These are phyloP conservation scores for Linnaemya vulpina DNA, from an alignment of 2,888 invertebrate genomes.

Conservation along the genomic window DNA sequence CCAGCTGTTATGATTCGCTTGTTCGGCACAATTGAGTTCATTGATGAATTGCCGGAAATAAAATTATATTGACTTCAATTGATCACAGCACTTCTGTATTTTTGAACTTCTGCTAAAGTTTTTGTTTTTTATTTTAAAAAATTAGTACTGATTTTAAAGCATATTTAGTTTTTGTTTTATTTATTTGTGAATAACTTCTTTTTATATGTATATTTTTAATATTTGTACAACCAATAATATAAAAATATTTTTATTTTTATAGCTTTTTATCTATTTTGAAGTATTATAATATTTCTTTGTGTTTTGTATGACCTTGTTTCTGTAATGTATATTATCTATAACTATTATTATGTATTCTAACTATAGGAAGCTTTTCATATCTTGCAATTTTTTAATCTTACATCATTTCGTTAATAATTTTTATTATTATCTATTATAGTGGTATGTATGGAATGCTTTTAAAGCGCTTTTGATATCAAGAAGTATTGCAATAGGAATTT, in stretches of 20 bases:
- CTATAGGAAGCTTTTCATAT: slow-evolving; percentile 63
- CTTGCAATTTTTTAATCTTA: slow-evolving; percentile 24
- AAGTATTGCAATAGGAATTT: slow-evolving; percentile 30
- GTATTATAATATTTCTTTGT: slow-evolving; percentile 27
- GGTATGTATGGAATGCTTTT: slow-evolving; percentile 52
- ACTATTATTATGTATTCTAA: slow-evolving; percentile 21
- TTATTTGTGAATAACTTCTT: neutral
- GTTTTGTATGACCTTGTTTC: slow-evolving; percentile 50
- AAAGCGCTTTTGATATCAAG: slow-evolving; percentile 56
- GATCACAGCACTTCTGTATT: too few relatives aligned
- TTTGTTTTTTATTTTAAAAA: neutral
- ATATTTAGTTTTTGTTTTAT: slow-evolving; percentile 46
- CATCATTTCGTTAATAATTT: neutral
- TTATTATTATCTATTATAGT: slow-evolving; percentile 28
- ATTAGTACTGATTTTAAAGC: slow-evolving; percentile 49
- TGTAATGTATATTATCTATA: slow-evolving; percentile 25
- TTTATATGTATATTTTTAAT: slow-evolving; percentile 38
- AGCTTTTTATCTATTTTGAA: neutral
- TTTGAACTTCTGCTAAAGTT: too few relatives aligned
- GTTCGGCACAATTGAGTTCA: too few relatives aligned
- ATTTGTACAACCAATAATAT: slow-evolving; percentile 61
- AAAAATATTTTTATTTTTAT: slow-evolving; percentile 55
- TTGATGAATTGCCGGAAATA: too few relatives aligned
- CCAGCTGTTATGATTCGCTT: too few relatives aligned
- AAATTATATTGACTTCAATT: too few relatives aligned